phyloP scores from a whole-genome alignment of 2,113 vertebrate genomes.

The Xiphorhynchus elegans region DNA sequence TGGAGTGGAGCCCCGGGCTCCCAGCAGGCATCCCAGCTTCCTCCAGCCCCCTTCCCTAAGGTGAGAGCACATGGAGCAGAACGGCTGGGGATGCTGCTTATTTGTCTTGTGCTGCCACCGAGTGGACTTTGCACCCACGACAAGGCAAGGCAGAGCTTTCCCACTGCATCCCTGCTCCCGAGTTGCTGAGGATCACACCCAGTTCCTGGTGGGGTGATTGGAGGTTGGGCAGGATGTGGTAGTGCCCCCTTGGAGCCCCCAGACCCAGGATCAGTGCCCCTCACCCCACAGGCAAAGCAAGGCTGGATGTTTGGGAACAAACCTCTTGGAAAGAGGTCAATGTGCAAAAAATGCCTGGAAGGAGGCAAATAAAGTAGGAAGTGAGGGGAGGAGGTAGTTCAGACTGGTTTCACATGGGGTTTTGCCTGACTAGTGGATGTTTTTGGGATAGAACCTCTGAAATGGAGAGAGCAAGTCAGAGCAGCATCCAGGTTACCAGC shows the following conservation, averaged over 20 bases:
- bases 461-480: no score
- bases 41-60: conserved; percentile 67
- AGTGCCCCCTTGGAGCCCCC: background rate
- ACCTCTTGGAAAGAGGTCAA: background rate
- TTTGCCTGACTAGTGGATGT: background rate
- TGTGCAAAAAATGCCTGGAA: background rate
- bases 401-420: rapidly evolving
- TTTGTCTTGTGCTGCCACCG: conserved; percentile 59
- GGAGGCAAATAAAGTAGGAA: background rate
- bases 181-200: background rate
- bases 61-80: conserved; percentile 51
- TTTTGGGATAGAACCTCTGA: background rate
- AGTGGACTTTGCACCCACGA: background rate
- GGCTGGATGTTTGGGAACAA: background rate
- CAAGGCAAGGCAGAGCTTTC: background rate
- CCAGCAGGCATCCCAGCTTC: conserved; percentile 61
- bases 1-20: conserved; percentile 67
- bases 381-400: background rate
- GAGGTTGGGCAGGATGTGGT: background rate
- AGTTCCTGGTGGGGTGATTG: background rate
- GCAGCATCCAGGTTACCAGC: no score
- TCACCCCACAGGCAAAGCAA: background rate
- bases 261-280: background rate
- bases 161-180: background rate
- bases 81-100: background rate